A percentile compares a stretch with the other conserved stretches of the same genome.
Conservation (phyloP, 2,888 invertebrate genomes). For the Eupithecia insigniata region DNA sequence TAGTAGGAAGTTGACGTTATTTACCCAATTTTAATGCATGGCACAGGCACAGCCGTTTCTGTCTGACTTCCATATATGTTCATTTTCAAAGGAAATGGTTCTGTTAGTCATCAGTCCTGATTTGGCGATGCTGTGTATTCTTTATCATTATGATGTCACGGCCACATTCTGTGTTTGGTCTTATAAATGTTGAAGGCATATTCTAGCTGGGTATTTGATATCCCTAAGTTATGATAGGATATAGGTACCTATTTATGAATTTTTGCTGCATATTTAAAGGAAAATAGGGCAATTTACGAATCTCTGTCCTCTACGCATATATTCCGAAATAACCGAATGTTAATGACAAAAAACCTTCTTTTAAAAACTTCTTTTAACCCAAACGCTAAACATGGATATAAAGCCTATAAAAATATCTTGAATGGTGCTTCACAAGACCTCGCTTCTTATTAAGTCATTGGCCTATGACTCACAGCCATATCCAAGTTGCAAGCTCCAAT, state of each 20-base stretch:
- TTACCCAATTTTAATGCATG: constrained; percentile 44
- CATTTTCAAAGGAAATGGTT: constrained; percentile 47
- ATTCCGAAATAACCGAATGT: not conserved
- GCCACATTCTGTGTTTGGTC: not conserved
- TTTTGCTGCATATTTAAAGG: not conserved
- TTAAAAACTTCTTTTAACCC: not conserved
- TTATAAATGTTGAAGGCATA: not conserved
- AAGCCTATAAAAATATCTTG: not conserved
- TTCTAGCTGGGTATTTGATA: not conserved
- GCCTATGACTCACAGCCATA: not conserved
- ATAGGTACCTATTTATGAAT: not conserved
- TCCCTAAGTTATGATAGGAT: not conserved
- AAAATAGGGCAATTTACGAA: not conserved
- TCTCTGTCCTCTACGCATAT: not conserved
- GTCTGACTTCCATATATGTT: constrained; percentile 47
- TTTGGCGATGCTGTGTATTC: constrained; percentile 27
- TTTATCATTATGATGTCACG: constrained; percentile 31
- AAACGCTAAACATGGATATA: not conserved
- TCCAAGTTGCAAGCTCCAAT: constrained; percentile 14
- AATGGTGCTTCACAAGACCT: not conserved
- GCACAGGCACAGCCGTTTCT: constrained; percentile 22
- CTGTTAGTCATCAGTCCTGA: constrained; percentile 30
- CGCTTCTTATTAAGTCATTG: not conserved
- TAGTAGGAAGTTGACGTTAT: constrained; percentile 48
- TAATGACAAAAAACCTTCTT: not conserved